These are phyloP conservation scores for Drosophila engyochracea DNA, from an alignment of 2,888 invertebrate genomes.

Conservation along the genomic window DNA sequence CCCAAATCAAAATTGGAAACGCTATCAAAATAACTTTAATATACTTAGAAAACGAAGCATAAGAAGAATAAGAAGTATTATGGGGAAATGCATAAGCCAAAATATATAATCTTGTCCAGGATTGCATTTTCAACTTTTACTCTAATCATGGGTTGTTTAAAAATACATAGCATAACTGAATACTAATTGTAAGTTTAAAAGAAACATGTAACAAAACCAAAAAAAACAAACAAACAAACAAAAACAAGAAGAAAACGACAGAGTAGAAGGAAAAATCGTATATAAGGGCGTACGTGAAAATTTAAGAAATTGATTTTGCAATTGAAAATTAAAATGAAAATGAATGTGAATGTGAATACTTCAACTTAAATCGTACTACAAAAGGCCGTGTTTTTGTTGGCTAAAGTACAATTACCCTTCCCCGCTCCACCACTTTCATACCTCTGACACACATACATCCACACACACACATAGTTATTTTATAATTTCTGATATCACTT, in stretches of 20 bases:
- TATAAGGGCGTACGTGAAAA: slow-evolving; percentile 70
- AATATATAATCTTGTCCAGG: slow-evolving; percentile 76
- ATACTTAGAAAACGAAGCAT: slow-evolving; percentile 28
- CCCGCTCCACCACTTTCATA: background rate
- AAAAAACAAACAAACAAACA: slow-evolving; percentile 11
- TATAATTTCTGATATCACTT: background rate
- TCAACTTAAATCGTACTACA: slow-evolving; percentile 47
- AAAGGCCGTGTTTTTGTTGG: slow-evolving; percentile 74
- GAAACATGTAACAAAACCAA: slow-evolving; percentile 48
- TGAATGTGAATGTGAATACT: slow-evolving; percentile 43
- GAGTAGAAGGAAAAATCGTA: slow-evolving; percentile 53
- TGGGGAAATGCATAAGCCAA: slow-evolving; percentile 61
- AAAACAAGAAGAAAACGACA: slow-evolving; percentile 9
- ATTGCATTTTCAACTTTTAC: slow-evolving; percentile 82
- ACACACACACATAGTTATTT: background rate
- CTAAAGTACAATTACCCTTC: slow-evolving; percentile 36
- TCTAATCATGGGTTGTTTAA: slow-evolving; percentile 82
- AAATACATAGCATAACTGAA: slow-evolving; percentile 72
- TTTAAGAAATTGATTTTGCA: slow-evolving; percentile 58
- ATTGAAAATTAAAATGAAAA: slow-evolving; percentile 22
- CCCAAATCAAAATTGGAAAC: slow-evolving; percentile 2
- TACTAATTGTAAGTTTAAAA: slow-evolving; percentile 64
- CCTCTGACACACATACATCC: background rate
- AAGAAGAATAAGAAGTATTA: slow-evolving; percentile 24
- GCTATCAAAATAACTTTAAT: slow-evolving; percentile 34